Evolutionary conservation across 2,113 vertebrate species (phyloP), one percentile per base, ranked within the genome.

Genomic region (Capra hircus): DNA sequence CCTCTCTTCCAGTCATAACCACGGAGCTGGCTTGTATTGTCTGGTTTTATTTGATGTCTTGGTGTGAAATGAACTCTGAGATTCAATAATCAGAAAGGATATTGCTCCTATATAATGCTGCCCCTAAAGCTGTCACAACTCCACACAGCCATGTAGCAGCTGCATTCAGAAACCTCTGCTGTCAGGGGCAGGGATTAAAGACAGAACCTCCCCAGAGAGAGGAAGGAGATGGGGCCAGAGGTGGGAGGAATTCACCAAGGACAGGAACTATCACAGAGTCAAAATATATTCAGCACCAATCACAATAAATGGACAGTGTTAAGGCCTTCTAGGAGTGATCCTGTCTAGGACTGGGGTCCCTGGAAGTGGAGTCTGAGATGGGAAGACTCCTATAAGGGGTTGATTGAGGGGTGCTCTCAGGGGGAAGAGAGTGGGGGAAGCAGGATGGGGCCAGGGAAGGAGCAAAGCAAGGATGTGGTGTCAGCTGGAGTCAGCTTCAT

Each of bases 61-160:
- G 27, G 59, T 21, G 45, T 7, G 23, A 90, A 91, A 97, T 95
- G 90, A 97, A 92, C 91, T 96, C 88, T n/a, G 77, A 95, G 95
- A 96, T 90, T 95, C 81, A 52, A 43, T 91, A 71, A 95, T 43
- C 82, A 94, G 78, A 40, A 95, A 91, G 91, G 84, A 95, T 84
- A 94, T 91, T 97, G 87, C 88, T 43, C 23, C 92, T 36, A 59
- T 27, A 33, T 16, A 33, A 55, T 48, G 43, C 93, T 94, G 52
- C 40, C 82, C 89, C 21, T 19, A 85, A 67, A 88, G 80, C 33
- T 53, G 77, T 45, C 64, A 4, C 12, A 2, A 19, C 21, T 50
- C 33, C 43, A 16, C 45, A 0, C 2, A 16, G 36, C 36, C 7
- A 16, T 14, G 40, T 14, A 16, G 74, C 36, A 50, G 52, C 59